These are phyloP conservation scores for Mimachlamys varia DNA, from an alignment of 2,888 invertebrate genomes.

Conservation along the genomic window DNA sequence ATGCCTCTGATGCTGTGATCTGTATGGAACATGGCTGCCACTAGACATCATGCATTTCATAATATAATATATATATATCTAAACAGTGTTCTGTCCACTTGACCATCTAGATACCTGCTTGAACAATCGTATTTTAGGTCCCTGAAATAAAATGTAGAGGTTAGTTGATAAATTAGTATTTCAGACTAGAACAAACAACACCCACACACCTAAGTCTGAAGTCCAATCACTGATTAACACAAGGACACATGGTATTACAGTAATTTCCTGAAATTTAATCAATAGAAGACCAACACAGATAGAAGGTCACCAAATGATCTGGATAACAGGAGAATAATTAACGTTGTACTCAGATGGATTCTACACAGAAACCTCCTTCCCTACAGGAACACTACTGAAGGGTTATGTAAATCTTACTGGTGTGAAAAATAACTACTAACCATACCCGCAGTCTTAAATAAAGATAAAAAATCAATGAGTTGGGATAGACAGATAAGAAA, in stretches of 20 bases:
- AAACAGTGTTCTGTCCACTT: not conserved
- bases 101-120: not conserved
- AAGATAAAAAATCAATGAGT: not conserved
- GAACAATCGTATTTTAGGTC: conserved; percentile 27
- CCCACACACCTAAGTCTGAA: not conserved
- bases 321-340: not conserved
- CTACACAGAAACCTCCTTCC: not conserved
- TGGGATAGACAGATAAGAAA: not conserved
- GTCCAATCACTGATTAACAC: not conserved
- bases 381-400: not conserved
- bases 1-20: not conserved
- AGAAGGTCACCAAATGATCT: not conserved
- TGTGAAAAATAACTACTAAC: not conserved
- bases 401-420: not conserved
- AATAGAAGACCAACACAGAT: not conserved
- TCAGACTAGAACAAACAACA: not conserved
- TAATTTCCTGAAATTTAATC: not conserved
- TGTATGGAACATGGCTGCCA: not conserved
- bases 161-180: conserved; percentile 12
- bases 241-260: not conserved
- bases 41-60: not conserved
- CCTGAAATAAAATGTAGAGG: not conserved
- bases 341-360: not conserved
- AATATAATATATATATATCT: not conserved
- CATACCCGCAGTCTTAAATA: not conserved